phyloP scores from a whole-genome alignment of 2,113 vertebrate genomes.

The Corvus moneduloides region DNA sequence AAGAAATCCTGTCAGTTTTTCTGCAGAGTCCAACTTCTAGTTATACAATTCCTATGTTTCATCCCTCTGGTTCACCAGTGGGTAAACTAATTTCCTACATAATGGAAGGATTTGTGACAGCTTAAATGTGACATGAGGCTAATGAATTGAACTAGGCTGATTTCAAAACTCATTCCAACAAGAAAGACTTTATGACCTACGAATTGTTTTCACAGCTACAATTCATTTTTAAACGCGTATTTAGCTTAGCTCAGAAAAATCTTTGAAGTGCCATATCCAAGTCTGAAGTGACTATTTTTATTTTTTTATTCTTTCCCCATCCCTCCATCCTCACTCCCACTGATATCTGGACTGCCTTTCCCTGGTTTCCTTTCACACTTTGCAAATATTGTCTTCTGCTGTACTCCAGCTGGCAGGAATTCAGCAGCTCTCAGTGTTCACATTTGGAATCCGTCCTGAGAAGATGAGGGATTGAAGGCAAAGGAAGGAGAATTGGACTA shows the following conservation, averaged over 20 bases:
- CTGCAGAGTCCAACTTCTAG: not conserved
- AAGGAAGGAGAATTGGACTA: constrained; percentile 1
- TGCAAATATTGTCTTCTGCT: constrained; percentile 32
- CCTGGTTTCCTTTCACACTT: constrained; percentile 8
- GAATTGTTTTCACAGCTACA: constrained; percentile 30
- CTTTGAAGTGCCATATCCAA: not conserved
- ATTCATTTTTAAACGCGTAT: not conserved
- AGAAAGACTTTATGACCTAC: not conserved
- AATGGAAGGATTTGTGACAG: constrained; percentile 48
- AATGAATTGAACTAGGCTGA: constrained; percentile 42
- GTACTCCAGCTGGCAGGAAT: constrained; percentile 23
- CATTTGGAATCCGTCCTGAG: constrained; percentile 1
- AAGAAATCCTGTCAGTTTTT: constrained; percentile 30
- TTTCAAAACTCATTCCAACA: constrained; percentile 49
- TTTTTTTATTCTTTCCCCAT: not conserved
- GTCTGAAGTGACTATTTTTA: not conserved
- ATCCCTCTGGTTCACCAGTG: not conserved
- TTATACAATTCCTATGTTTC: constrained; percentile 23
- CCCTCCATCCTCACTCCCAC: not conserved
- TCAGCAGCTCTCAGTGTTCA: constrained; percentile 4
- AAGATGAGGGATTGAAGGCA: not conserved
- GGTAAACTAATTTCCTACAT: constrained; percentile 57
- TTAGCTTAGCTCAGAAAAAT: constrained; percentile 19
- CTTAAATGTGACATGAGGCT: constrained; percentile 41
- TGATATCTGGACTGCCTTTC: not conserved